Evolutionary conservation across 23 tunicate species (phyloP).

Genomic region (Oikopleura vanhoeffeni): DNA sequence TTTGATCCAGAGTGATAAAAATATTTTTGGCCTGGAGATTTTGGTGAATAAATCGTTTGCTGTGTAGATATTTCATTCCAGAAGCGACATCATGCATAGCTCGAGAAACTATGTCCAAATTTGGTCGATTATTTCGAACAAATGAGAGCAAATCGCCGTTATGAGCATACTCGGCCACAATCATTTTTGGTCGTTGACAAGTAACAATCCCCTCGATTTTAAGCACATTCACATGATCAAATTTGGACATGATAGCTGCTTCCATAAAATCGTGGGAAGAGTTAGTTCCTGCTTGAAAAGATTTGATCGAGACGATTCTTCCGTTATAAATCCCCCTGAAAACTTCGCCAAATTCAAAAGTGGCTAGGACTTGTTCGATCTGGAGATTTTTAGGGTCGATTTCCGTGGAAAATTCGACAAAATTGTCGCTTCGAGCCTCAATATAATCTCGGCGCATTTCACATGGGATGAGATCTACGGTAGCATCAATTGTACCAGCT

Average conservation of each 20-base stretch:
- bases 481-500: constrained; percentile 5
- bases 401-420: not conserved
- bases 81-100: not conserved
- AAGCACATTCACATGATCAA: not conserved
- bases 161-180: not conserved
- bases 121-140: not conserved
- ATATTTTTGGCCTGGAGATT: not conserved
- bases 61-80: not conserved
- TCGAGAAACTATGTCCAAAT: not conserved
- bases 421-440: not conserved
- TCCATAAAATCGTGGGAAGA: not conserved
- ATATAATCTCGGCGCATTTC: not conserved
- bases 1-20: not conserved
- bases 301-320: not conserved
- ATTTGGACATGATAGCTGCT: not conserved
- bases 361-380: not conserved
- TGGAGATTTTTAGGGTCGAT: not conserved
- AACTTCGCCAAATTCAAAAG: not conserved
- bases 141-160: not conserved
- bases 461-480: constrained; percentile 10
- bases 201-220: not conserved
- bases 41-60: not conserved
- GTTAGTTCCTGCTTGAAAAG: not conserved
- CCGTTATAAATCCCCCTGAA: not conserved
- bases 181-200: not conserved